Evolutionary conservation across 2,888 invertebrate genomes (phyloP), one percentile per base, ranked within the genome.

Genomic region (Cantharis nigra): DNA sequence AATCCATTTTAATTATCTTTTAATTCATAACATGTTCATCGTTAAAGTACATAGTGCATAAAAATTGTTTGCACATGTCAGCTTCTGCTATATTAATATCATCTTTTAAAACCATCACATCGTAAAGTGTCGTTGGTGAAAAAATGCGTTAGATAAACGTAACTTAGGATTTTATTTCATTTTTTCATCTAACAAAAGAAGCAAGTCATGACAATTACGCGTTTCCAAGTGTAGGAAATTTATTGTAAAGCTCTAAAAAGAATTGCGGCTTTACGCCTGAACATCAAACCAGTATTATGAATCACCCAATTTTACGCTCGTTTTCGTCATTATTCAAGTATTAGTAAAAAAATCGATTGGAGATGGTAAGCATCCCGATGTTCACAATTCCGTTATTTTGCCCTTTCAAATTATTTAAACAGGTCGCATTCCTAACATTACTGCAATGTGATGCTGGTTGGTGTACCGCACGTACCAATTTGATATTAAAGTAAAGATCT

Each of bases 251-350:
- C 67, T 63, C 33, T 63, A 33, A 62, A 69, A 67, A 33, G 72
- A 76, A 76, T 75, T 76, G 72, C 63, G 63, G 71, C 71, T 67
- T 75, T 70, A 71, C 69, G 71, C 72, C 49, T 65, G 73, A 71
- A 63, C 72, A 76, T 72, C 76, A 76, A 76, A 70, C 76, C 23
- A 69, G 69, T 70, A 71, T 72, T 76, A 77, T 77, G 77, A 77
- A 74, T 77, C 77, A 74, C 71, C 74, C 67, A 73, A 77, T 77
- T 77, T 77, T 74, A 77, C 77, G 74, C 73, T 71, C 74, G 77
- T 77, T 77, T 71, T 74, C 65, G 71, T 77, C 77, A 77, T 77
- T 77, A 77, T 77, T 77, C 74, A 74, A 71, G 77, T 77, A 77
- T 77, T 77, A 77, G 77, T 63, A 70, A 71, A 77, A 67, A 73